phyloP scores from a whole-genome alignment of 2,888 invertebrate genomes.

The Timema cristinae region DNA sequence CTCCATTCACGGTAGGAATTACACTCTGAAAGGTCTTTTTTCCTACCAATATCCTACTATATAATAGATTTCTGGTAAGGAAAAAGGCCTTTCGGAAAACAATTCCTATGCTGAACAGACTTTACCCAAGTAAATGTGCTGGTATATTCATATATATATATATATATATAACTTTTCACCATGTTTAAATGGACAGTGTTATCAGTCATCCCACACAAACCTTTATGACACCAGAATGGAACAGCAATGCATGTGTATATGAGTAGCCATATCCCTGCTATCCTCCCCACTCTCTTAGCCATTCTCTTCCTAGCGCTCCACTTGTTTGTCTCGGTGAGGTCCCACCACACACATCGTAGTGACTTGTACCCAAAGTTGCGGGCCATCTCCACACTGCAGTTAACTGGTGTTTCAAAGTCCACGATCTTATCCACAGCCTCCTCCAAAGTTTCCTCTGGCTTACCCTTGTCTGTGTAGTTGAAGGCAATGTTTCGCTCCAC shows the following conservation, averaged over 20 bases:
- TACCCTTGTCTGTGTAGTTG: conserved; percentile 38
- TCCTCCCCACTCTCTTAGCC: conserved; percentile 39
- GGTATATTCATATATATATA: too few relatives aligned
- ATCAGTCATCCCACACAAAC: conserved; percentile 35
- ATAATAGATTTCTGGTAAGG: too few relatives aligned
- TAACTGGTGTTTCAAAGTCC: conserved; percentile 42
- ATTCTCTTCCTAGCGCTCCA: conserved; percentile 33
- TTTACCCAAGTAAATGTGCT: too few relatives aligned
- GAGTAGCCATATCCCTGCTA: conserved; percentile 45
- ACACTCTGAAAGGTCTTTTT: too few relatives aligned
- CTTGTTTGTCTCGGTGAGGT: conserved; percentile 40
- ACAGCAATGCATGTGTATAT: conserved; percentile 48
- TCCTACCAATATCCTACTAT: too few relatives aligned
- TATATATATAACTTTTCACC: too few relatives aligned
- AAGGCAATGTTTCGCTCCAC: conserved; percentile 3
- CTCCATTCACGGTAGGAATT: too few relatives aligned
- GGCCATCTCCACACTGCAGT: conserved; percentile 48
- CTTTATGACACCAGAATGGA: conserved; percentile 51
- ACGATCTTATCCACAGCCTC: conserved; percentile 43
- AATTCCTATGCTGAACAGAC: too few relatives aligned
- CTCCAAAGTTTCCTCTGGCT: conserved; percentile 41
- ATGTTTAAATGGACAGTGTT: too few relatives aligned
- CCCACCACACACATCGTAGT: conserved; percentile 44
- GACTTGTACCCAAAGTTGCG: conserved; percentile 39
- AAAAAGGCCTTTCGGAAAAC: too few relatives aligned